Percentiles rank a stretch among this genome's conserved stretches.
phyloP scores from a whole-genome alignment of 2,888 invertebrate species.

The Trachelus stipa region DNA sequence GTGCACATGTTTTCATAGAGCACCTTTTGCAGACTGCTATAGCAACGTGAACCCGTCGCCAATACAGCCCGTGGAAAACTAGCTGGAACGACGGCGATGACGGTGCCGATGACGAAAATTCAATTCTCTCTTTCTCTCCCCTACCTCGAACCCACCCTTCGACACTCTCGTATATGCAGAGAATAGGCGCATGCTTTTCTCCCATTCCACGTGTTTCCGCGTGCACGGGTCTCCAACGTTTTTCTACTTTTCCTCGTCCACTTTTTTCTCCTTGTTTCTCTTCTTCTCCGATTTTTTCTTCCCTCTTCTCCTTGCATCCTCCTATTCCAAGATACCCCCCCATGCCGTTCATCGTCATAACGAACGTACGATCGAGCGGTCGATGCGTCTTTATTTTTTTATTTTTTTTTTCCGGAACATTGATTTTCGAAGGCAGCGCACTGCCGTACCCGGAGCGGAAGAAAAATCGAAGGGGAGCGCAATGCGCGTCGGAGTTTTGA shows the following conservation, averaged over 20 bases:
- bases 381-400: not conserved
- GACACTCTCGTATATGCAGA: not conserved
- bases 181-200: not conserved
- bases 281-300: slow-evolving; percentile 14
- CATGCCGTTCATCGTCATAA: not conserved
- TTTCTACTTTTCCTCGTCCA: slow-evolving; percentile 10
- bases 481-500: not conserved
- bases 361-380: not conserved
- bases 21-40: slow-evolving; percentile 4
- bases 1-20: slow-evolving; percentile 9
- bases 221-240: not conserved
- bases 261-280: slow-evolving; percentile 1
- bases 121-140: not conserved
- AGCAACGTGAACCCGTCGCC: not conserved
- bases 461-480: not conserved
- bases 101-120: not conserved
- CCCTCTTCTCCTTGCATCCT: not conserved
- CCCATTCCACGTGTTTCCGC: not conserved
- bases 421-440: not conserved
- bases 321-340: slow-evolving; percentile 4
- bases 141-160: not conserved
- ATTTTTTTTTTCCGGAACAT: not conserved
- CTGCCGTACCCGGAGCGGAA: not conserved
- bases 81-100: slow-evolving; percentile 1
- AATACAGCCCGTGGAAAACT: slow-evolving; percentile 1